These are phyloP conservation scores for Scophthalmus maximus DNA, from an alignment of 2,113 vertebrate species.

Conservation along the genomic window DNA sequence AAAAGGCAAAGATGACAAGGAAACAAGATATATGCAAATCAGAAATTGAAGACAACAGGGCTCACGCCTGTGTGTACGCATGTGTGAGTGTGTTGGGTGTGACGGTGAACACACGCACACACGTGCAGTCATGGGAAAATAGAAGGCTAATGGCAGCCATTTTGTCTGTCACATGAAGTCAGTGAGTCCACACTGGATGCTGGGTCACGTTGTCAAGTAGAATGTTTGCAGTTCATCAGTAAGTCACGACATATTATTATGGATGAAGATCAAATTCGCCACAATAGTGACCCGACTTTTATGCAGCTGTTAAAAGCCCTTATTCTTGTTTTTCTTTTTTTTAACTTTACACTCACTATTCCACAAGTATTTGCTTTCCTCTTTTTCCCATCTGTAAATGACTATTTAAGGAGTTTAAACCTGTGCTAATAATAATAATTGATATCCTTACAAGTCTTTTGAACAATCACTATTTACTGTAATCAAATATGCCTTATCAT, in stretches of 20 bases:
- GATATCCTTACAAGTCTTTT: too few relatives aligned
- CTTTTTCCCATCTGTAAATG: neutral
- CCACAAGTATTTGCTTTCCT: neutral
- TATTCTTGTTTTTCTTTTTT: neutral
- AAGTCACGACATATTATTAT: too few relatives aligned
- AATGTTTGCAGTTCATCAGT: too few relatives aligned
- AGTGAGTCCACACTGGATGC: too few relatives aligned
- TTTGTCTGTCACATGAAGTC: constrained; percentile 20
- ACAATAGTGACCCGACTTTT: too few relatives aligned
- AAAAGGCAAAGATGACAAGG: neutral
- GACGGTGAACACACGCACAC: neutral
- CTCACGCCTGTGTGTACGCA: neutral
- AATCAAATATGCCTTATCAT: too few relatives aligned
- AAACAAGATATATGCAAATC: neutral
- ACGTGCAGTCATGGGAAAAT: constrained; percentile 3
- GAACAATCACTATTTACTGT: too few relatives aligned
- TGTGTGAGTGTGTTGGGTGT: constrained; percentile 2
- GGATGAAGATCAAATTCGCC: too few relatives aligned
- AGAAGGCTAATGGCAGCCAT: constrained; percentile 11
- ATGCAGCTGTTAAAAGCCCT: too few relatives aligned
- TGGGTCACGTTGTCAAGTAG: too few relatives aligned
- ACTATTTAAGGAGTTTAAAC: neutral
- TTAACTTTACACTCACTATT: neutral
- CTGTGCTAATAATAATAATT: neutral
- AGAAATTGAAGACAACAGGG: neutral